Evolutionary conservation across 2,113 vertebrate genomes (phyloP), one percentile per base, ranked within the genome.

Genomic region (Equus quagga): DNA sequence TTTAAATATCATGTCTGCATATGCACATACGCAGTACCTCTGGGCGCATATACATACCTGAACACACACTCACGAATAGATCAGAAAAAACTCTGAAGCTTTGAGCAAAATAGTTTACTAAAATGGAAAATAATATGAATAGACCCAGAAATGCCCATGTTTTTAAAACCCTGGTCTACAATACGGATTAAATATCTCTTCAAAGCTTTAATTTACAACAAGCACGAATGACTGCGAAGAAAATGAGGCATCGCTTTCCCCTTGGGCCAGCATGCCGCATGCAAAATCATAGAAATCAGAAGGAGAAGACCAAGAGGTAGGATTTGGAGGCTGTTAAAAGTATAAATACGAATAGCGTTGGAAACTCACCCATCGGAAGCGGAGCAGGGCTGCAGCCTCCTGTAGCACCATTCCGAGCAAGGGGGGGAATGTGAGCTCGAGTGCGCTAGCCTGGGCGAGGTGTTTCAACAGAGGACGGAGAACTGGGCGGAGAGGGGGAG

Each of bases 331-430:
- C 73, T 73, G 81, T 31, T 31, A n/a, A 49, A 94, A 95, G 97
- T 87, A 93, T 87, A 62, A 81, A 89, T 79, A 49, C 89, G 96
- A 95, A 97, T 70, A 98, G n/a, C 97, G 76, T 97, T 98, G 94
- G 69, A 96, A 98, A 99, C 99, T 99, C 99, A 99, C 99, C 97
- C 98, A 14, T 97, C 96, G 26, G 98, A 82, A 97, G 98, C 67
- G 94, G 97, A 97, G 97, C 97, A 28, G 94, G 97, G 97, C 94
- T 97, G 98, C 98, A 89, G 7, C 96, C 98, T 97, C 97, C 98
- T 41, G 94, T 7, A 76, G 95, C 98, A 83, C 93, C 82, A 54
- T 94, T 97, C 94, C 64, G 86, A 97, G 97, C 97, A 19, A 92
- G 72, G 84, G 95, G 81, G 86, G 90, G 69, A 58, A 64, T 64